Conservation (phyloP, 2,888 invertebrate genomes). For the Idaea biselata region DNA sequence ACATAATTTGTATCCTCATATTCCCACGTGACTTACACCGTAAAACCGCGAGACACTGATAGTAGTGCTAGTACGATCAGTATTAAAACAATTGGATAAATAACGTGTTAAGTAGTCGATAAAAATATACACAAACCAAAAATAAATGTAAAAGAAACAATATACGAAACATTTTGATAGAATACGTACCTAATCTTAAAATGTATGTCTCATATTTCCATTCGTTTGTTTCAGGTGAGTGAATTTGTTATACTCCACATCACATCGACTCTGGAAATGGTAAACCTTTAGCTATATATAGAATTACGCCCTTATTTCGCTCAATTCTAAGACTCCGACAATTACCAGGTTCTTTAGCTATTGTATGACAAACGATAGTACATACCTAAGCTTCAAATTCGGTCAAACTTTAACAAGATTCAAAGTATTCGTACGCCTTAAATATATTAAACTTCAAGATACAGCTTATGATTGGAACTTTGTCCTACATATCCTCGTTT, state of each 20-base stretch:
- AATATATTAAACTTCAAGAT: not conserved
- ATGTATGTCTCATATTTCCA: not conserved
- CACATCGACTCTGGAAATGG: not conserved
- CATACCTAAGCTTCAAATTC: not conserved
- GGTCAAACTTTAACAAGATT: not conserved
- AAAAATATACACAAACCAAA: too few relatives aligned
- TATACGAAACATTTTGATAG: not conserved
- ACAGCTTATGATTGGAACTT: conserved; percentile 8
- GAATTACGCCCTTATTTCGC: not conserved
- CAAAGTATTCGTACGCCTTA: not conserved
- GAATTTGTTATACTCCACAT: not conserved
- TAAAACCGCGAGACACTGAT: too few relatives aligned
- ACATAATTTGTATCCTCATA: too few relatives aligned
- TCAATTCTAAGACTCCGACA: not conserved
- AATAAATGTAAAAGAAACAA: too few relatives aligned
- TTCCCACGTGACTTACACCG: too few relatives aligned
- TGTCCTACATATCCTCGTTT: not conserved
- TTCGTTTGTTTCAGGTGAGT: conserved; percentile 44
- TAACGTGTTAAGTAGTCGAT: too few relatives aligned
- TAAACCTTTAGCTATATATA: not conserved
- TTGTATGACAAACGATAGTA: not conserved
- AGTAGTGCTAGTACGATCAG: too few relatives aligned
- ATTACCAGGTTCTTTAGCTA: not conserved
- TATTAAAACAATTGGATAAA: too few relatives aligned
- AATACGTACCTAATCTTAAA: not conserved